Conservation (phyloP, 2,797 vertebrate species). For the Rachycentron canadum region DNA sequence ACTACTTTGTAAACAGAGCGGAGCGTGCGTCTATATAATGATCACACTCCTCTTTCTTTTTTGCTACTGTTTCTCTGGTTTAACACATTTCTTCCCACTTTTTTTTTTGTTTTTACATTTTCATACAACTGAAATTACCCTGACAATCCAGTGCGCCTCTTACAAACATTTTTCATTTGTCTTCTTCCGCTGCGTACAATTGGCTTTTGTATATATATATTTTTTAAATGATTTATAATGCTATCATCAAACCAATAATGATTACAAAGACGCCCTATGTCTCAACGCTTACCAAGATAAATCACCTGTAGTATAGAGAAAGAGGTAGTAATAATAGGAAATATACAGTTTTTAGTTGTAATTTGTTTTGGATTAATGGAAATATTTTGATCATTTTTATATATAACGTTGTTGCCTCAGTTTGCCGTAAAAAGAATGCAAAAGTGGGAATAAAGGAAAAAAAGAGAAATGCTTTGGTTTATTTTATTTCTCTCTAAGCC, state of each 20-base stretch:
- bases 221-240: slow-evolving; percentile 53
- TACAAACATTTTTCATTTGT: slow-evolving; percentile 41
- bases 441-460: slow-evolving; percentile 27
- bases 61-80: slow-evolving; percentile 23
- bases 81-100: slow-evolving; percentile 28
- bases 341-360: slow-evolving; percentile 5
- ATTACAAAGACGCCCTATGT: slow-evolving; percentile 54
- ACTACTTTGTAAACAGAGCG: slow-evolving; percentile 54
- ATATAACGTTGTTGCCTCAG: slow-evolving; percentile 4
- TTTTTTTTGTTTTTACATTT: slow-evolving; percentile 39
- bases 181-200: slow-evolving; percentile 39
- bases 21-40: slow-evolving; percentile 7
- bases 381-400: slow-evolving; percentile 17
- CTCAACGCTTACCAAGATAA: slow-evolving; percentile 50
- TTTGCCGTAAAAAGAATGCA: slow-evolving; percentile 34
- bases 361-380: slow-evolving; percentile 10
- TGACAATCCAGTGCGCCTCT: slow-evolving; percentile 27
- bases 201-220: slow-evolving; percentile 46
- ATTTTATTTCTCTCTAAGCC: slow-evolving; percentile 59
- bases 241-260: slow-evolving; percentile 63
- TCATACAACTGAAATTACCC: slow-evolving; percentile 46
- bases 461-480: slow-evolving; percentile 39
- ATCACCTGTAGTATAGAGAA: slow-evolving; percentile 33
- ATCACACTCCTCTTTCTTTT: slow-evolving; percentile 31
- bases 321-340: slow-evolving; percentile 32